A percentile compares a stretch with the other conserved stretches of the same genome.
Evolutionary conservation across 2,113 vertebrate species (phyloP).

Genomic region (Athene cunicularia): DNA sequence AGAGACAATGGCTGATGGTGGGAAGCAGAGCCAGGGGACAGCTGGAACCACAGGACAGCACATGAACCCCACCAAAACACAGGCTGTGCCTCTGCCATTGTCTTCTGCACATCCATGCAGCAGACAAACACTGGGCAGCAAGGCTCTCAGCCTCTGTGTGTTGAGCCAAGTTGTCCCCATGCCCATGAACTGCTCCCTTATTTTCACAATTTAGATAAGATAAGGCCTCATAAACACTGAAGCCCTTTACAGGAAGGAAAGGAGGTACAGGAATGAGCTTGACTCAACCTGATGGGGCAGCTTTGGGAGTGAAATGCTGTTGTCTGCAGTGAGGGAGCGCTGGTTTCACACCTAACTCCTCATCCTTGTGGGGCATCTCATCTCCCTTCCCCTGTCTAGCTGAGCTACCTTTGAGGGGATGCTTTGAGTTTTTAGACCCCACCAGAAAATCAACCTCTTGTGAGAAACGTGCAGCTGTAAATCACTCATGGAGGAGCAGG

Average conservation of each 20-base stretch:
- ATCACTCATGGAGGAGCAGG: background rate
- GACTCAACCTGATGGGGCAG: rapidly evolving
- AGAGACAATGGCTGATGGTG: background rate
- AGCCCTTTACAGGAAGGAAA: background rate
- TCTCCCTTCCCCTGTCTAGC: background rate
- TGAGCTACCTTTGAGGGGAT: background rate
- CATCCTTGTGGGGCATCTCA: background rate
- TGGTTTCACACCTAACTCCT: background rate
- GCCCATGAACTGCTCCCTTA: background rate
- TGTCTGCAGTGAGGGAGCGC: rapidly evolving
- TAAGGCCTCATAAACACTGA: background rate
- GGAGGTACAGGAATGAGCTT: rapidly evolving
- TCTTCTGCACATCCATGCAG: background rate
- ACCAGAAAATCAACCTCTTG: background rate
- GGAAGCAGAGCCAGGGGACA: background rate
- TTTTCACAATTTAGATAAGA: background rate
- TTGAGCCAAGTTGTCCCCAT: background rate
- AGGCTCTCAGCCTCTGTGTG: rapidly evolving
- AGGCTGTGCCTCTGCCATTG: background rate
- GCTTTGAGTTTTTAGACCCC: background rate
- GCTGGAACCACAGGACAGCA: background rate
- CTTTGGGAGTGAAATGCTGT: background rate
- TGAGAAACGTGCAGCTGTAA: background rate
- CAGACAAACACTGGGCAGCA: background rate
- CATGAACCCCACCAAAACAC: background rate